Evolutionary conservation across 2,113 vertebrate genomes (phyloP).

Genomic region (Pelmatolapia mariae): DNA sequence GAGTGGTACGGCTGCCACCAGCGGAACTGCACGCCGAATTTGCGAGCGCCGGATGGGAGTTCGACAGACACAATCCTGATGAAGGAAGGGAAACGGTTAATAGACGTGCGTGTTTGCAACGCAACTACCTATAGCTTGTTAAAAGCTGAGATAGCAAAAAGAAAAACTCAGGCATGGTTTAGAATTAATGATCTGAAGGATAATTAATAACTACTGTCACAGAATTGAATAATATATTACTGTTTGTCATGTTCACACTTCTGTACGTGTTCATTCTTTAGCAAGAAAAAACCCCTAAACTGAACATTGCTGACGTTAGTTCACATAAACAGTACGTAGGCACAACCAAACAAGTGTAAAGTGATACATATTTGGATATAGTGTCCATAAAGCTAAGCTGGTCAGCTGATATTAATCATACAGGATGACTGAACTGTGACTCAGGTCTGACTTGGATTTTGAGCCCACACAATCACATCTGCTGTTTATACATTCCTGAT

Average conservation of each 20-base stretch:
- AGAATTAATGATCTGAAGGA: background rate
- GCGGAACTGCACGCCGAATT: slow-evolving; percentile 93
- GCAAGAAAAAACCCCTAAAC: fast-evolving
- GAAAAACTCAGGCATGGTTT: background rate
- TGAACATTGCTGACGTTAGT: background rate
- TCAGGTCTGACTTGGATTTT: slow-evolving; percentile 17
- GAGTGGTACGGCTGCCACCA: slow-evolving; percentile 99
- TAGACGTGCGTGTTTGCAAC: background rate
- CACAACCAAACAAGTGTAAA: background rate
- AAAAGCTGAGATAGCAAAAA: background rate
- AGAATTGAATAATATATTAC: background rate
- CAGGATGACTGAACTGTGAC: slow-evolving; percentile 2
- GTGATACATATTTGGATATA: background rate
- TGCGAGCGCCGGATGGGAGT: slow-evolving; percentile 86
- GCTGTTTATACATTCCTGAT: background rate
- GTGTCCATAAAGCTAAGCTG: background rate
- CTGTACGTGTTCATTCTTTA: background rate
- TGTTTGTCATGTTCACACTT: background rate
- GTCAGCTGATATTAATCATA: slow-evolving; percentile 20
- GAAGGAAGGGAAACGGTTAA: background rate
- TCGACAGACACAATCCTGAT: slow-evolving; percentile 94
- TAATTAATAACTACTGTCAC: background rate
- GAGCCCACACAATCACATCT: slow-evolving; percentile 2
- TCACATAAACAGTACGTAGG: background rate
- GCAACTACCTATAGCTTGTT: background rate